Evolutionary conservation across 2,888 invertebrate genomes (phyloP), one percentile per base, ranked within the genome.

Genomic region (Orgyia antiqua): DNA sequence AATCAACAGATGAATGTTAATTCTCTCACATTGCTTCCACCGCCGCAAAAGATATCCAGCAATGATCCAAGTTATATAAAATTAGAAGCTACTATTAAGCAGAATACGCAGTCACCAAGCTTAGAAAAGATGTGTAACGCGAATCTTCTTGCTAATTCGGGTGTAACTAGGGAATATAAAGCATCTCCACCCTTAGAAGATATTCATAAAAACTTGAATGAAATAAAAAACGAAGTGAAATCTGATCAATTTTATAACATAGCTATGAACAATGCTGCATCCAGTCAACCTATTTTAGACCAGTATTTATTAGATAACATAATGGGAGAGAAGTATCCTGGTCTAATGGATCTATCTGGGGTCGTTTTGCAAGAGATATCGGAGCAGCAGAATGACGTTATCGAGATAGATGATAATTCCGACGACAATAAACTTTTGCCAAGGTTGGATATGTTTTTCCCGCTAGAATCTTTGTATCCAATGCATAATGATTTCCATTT

Each of bases 401-500:
- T 86, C 33, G 86, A 86, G 51, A 86, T 86, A 9, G 86, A 86
- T 25, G 86, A 86, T 33, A 86, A 83, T 42, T 86, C 86, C 0
- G 84, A 86, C 17, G 86, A 86, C 35, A 83, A 68, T 29, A 86
- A 86, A 42, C 51, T 83, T 1, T 45, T 84, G 28, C 79, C 80
- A 3, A 66, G 83, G 0, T 73, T 74, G 26, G 84, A 84, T 27
- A 82, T 83, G 65, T 82, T 79, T 32, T 83, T 75, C 32, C 80
- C 80, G 1, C 41, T 83, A 2, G 84, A 84, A 33, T 76, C 80
- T 10, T 40, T 84, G 4, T 84, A 80, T 30, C 58, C 82, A 10
- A 79, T 82, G 74, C 83, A 84, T 40, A 83, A 76, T 39, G 86
- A 86, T 38, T 84, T 79, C 33, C 82, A 82, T 51, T 83, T 83